Base-by-base conservation (phyloP, 2,888 invertebrate genomes). In the Andrena marginata region DNA sequence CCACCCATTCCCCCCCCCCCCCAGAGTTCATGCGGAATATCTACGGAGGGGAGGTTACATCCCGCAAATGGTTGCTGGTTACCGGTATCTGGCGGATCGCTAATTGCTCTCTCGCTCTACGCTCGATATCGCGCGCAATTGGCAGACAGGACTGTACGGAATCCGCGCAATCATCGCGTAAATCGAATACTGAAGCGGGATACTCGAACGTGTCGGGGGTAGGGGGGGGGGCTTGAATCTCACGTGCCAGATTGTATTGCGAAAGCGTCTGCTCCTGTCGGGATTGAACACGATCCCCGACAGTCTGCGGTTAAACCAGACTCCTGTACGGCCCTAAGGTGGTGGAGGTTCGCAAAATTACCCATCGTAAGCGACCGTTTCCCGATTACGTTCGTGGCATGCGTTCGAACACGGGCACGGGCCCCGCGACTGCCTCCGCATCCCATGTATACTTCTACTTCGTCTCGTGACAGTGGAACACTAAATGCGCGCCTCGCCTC, bases 161-260 rank as follows among this genome's bases (percentile, higher is more conserved):
- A 85, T 79, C 75, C 82, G 80, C 74, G 73, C 76, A 79, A 85
- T 80, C 79, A 80, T 77, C 82, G 82, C 72, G 83, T 78, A 82
- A 82, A 83, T 83, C 73, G 82, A 82, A 83, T 82, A 70, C 72
- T 77, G 62, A 74, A 68, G 60, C 65, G 69, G 62, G 82, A 73
- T 77, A 69, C 82, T 77, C 69, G 80, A 84, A 79, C 76, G 67
- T 84, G 68, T 78, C 63, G 73, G 10, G 10, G 35, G 10, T n/a
- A n/a, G 35, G 49, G 60, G 42, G 35, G 56, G 60, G 63, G 31
- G 35, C 23, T 23, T 76, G 67, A 79, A 83, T 85, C 86, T 85
- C 86, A 76, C 86, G 85, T 85, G 85, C 86, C 86, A 85, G 85
- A 83, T 85, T 83, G 77, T 77, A 80, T 80, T 74, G 56, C 67